Evolutionary conservation across 2,797 vertebrate species (phyloP), one percentile per base, ranked within the genome.

Genomic region (Urosaurus nigricauda): DNA sequence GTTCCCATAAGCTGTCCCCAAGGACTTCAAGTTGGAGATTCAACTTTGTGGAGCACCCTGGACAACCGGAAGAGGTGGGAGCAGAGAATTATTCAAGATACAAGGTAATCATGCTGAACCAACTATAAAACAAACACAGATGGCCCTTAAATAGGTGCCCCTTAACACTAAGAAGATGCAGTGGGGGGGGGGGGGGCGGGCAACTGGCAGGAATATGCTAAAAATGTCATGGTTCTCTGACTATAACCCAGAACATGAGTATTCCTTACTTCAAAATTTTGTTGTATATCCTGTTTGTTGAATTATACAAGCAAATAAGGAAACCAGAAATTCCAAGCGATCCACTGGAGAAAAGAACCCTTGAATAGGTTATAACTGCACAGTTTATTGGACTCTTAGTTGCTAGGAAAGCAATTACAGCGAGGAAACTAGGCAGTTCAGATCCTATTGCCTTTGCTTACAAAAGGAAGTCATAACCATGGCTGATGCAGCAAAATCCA

Each of bases 1-100:
- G 14, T 92, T 96, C 95, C 96, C 97, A 97, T 97, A 96, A 94
- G 96, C 94, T 91, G 91, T 85, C 11, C 9, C 81, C 85, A 89
- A 74, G 86, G 89, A 89, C 93, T 91, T 74, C 87, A 81, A 77
- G 87, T 77, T n/a, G 83, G 68, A 35, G 68, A 0, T 0, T 88
- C 2, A 0, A 89, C 90, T 80, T 93, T 88, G 92, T 90, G 90
- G 11, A 83, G 56, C 53, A 17, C 90, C 89, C 84, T 0, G 0
- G 37, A 40, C 84, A 43, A 78, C 94, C 63, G 94, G 87, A 68
- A 0, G 75, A 0, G 0, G 83, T 0, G 0, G 82, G 0, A 35
- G 37, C 24, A 83, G 56, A 87, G 56, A 16, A 79, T 84, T 84
- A 63, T 16, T 82, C 29, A 82, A 77, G 60, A 78, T 35, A 13